phyloP scores from a whole-genome alignment of 2,113 vertebrate genomes.

The Vicugna pacos region DNA sequence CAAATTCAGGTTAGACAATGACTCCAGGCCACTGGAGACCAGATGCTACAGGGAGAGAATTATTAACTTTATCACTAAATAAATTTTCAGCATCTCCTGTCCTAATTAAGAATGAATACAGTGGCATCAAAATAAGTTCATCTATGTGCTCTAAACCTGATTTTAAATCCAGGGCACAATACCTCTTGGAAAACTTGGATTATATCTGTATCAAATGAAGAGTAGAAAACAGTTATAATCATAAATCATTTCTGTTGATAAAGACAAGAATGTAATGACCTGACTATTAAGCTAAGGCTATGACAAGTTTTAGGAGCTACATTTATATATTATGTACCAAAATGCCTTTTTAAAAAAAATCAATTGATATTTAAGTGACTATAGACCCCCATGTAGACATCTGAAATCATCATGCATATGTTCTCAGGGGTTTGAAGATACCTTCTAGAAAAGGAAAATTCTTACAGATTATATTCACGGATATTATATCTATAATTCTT shows the following conservation, averaged over 20 bases:
- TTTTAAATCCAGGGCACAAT: conserved; percentile 72
- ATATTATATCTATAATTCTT: background rate
- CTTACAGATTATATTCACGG: background rate
- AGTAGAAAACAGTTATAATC: background rate
- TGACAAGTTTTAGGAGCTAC: background rate
- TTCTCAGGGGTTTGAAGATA: background rate
- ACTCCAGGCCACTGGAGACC: conserved; percentile 78
- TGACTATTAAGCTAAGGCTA: background rate
- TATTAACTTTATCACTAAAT: conserved; percentile 78
- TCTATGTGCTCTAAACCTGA: conserved; percentile 70
- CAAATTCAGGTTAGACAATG: conserved; percentile 77
- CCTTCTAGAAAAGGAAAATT: background rate
- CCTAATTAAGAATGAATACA: conserved; percentile 77
- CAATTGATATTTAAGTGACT: background rate
- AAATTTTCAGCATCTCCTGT: conserved; percentile 71
- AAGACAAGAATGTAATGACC: background rate
- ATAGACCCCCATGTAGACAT: background rate
- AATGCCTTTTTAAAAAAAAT: background rate
- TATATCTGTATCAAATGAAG: background rate
- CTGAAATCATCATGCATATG: background rate
- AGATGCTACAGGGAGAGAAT: conserved; percentile 68
- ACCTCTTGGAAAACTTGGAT: conserved; percentile 34
- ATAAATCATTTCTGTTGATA: conserved; percentile 23
- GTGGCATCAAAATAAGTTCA: conserved; percentile 76
- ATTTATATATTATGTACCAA: background rate